These are phyloP conservation scores for Gonioctena quinquepunctata DNA, from an alignment of 1,140 invertebrate species.

Conservation along the genomic window DNA sequence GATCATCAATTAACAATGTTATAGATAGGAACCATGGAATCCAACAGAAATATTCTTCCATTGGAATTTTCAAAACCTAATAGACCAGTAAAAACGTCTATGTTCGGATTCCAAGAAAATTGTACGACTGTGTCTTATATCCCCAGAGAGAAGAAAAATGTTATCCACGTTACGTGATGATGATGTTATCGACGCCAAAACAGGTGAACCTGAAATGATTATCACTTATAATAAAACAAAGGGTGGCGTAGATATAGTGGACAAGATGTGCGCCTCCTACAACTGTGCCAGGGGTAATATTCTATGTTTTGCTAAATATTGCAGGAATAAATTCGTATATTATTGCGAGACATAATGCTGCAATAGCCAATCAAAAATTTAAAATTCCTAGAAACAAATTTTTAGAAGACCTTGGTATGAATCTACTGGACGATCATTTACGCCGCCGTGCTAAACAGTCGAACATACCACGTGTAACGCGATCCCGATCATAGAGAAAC, in stretches of 20 bases:
- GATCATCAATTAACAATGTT: neutral
- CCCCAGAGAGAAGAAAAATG: constrained; percentile 39
- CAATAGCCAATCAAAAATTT: neutral
- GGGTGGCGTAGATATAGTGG: constrained; percentile 14
- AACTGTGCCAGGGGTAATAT: constrained; percentile 23
- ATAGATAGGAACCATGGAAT: constrained; percentile 31
- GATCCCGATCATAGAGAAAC: too few relatives aligned
- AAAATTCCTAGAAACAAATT: neutral
- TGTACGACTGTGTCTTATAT: constrained; percentile 38
- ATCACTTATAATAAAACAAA: constrained; percentile 18
- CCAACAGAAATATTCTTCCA: constrained; percentile 52
- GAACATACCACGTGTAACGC: neutral
- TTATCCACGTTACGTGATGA: constrained; percentile 42
- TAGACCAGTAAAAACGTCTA: constrained; percentile 7
- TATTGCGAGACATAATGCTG: neutral
- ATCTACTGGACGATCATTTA: neutral
- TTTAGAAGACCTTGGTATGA: neutral
- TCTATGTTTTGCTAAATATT: constrained; percentile 10
- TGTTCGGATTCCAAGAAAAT: constrained; percentile 38
- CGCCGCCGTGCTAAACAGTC: neutral
- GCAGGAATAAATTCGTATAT: constrained; percentile 1
- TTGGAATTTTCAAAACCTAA: constrained; percentile 34
- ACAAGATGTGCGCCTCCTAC: constrained; percentile 6
- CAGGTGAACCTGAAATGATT: constrained; percentile 12
- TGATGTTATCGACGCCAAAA: constrained; percentile 11